phyloP scores from a whole-genome alignment of 2,113 vertebrate genomes.

The Otus sunia region DNA sequence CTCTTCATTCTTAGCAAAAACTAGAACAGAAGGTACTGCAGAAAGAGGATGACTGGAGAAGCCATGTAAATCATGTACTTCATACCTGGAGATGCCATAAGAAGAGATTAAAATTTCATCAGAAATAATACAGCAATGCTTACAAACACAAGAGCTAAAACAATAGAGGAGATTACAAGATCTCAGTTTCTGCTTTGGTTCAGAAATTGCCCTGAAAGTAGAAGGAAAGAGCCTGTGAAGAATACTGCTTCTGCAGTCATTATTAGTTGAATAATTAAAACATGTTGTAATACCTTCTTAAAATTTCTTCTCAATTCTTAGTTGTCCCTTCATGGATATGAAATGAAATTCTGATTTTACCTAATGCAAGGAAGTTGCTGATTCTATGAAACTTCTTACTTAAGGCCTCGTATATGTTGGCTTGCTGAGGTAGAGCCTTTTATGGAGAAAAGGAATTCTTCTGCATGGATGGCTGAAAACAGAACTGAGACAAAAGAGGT shows the following conservation, averaged over 20 bases:
- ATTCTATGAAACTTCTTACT: not conserved
- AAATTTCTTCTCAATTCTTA: not conserved
- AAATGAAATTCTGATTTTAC: not conserved
- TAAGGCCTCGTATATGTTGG: not conserved
- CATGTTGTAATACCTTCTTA: not conserved
- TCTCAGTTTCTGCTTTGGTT: not conserved
- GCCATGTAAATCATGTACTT: not conserved
- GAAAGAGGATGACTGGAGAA: not conserved
- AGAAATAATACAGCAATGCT: not conserved
- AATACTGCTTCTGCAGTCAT: not conserved
- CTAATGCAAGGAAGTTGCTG: fast-evolving
- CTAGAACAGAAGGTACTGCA: not conserved
- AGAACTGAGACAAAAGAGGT: not conserved
- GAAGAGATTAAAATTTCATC: not conserved
- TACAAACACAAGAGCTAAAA: not conserved
- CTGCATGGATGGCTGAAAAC: not conserved
- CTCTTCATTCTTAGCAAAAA: not conserved
- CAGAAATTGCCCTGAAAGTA: not conserved
- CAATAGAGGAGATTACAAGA: not conserved
- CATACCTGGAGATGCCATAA: not conserved
- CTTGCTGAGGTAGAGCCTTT: not conserved
- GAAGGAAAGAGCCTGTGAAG: not conserved
- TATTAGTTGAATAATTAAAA: not conserved
- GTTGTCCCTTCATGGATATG: not conserved
- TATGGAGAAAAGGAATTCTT: not conserved